Conservation (phyloP, 2,888 invertebrate species). For the Eumacrocentrus americanus region DNA sequence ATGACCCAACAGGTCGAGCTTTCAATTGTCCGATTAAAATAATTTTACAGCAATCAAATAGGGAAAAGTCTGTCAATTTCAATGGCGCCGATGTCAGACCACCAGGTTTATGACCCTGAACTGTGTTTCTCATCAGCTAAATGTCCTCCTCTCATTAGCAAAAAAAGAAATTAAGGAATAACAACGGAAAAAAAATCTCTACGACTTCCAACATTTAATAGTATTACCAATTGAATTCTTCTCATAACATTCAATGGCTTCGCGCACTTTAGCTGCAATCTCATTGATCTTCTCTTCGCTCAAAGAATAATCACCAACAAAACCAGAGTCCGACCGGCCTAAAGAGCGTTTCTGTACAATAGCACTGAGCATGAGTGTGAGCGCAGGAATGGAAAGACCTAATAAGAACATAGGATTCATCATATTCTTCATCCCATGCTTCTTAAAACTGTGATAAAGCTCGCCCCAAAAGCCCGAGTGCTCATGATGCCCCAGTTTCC, state of each 20-base stretch:
- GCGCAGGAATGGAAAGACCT: conserved; percentile 54
- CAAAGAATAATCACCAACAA: conserved; percentile 10
- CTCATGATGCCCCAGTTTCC: conserved; percentile 47
- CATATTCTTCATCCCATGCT: conserved; percentile 55
- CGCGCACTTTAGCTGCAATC: conserved; percentile 44
- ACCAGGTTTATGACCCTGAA: conserved; percentile 16
- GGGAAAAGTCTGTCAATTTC: conserved; percentile 21
- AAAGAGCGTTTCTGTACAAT: conserved; percentile 52
- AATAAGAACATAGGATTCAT: conserved; percentile 55
- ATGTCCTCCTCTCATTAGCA: not conserved
- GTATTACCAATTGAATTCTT: not conserved
- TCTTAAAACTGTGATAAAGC: conserved; percentile 50
- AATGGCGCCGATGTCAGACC: too few species aligned
- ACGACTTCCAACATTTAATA: conserved; percentile 23
- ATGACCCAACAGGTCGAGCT: conserved; percentile 46
- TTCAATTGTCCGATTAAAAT: conserved; percentile 48
- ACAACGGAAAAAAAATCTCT: too few species aligned
- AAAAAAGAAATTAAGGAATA: too few species aligned
- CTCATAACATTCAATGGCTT: conserved; percentile 46
- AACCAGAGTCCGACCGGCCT: conserved; percentile 34
- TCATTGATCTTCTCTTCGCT: conserved; percentile 45
- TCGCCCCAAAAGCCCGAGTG: conserved; percentile 50
- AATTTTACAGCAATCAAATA: conserved; percentile 45
- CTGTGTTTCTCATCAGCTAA: not conserved
- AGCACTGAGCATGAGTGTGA: conserved; percentile 54